Evolutionary conservation across 2,888 invertebrate genomes (phyloP).

Genomic region (Athetis lepigone): DNA sequence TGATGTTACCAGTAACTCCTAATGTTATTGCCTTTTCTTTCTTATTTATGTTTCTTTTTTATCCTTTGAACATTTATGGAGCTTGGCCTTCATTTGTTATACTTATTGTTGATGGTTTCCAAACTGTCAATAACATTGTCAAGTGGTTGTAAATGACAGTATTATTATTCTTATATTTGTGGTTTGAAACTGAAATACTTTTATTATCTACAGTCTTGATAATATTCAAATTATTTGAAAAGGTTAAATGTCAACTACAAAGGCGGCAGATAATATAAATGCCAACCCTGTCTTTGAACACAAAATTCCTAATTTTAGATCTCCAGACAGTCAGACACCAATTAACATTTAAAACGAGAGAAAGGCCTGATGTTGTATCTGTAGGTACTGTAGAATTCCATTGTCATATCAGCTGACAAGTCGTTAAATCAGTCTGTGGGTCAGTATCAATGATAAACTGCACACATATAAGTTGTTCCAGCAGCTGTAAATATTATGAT

Average conservation of each 20-base stretch:
- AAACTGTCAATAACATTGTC: too few species aligned
- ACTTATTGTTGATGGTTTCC: too few species aligned
- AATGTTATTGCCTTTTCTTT: too few species aligned
- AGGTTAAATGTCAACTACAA: not conserved
- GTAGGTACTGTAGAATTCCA: conserved; percentile 5
- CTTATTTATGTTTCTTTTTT: too few species aligned
- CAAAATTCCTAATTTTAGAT: not conserved
- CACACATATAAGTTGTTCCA: conserved; percentile 11
- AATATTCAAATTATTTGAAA: not conserved
- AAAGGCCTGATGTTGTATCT: too few species aligned
- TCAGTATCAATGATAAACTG: conserved; percentile 6
- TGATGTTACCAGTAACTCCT: conserved; percentile 17
- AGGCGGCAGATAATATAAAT: not conserved
- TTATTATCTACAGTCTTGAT: not conserved
- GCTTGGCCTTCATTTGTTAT: too few species aligned
- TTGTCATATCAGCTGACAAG: conserved; percentile 22
- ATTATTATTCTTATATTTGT: not conserved
- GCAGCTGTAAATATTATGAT: not conserved
- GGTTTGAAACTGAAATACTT: not conserved
- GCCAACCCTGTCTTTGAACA: not conserved
- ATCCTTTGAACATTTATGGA: too few species aligned
- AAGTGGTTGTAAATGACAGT: too few species aligned
- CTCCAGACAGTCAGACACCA: not conserved
- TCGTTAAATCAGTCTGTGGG: conserved; percentile 28
- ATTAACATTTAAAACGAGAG: not conserved